Evolutionary conservation across 2,797 vertebrate genomes (phyloP), one percentile per base, ranked within the genome.

Genomic region (Paguma larvata): DNA sequence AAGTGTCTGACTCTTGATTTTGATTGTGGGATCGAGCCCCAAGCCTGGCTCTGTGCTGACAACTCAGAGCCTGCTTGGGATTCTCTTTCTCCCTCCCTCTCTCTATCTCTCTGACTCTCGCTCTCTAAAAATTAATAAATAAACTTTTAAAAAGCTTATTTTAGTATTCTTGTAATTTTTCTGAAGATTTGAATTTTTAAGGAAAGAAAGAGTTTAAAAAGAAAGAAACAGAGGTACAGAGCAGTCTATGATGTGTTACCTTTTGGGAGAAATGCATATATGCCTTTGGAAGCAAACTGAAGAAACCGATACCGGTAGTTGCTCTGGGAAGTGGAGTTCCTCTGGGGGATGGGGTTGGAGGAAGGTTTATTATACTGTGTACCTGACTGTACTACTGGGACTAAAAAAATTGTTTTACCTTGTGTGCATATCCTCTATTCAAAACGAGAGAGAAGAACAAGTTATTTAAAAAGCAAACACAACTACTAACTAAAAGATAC

Each of bases 391-490:
- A 56, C 51, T 87, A 46, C 16, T 51, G 63, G 6, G 30, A 72
- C n/a, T 30, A 53, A 63, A 65, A 65, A 27, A 2, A 19, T 15
- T 65, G 6, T n/a, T n/a, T 30, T 56, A 77, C 34, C 27, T 63
- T 59, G 48, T 41, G 21, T n/a, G 14, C 15, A 6, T 15, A 62
- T 77, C 34, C 6, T 75, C 6, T 75, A 32, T 70, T 80, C 79
- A 94, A 53, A 90, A 70, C 32, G 34, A 88, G 72, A 90, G 18
- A 41, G 23, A 65, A 5, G 56, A 34, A 53, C 41, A 63, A 62
- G 15, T 62, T 80, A 75, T 73, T 86, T 90, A 77, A 68, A 89
- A 97, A 87, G 51, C 51, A 87, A 72, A 14, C 51, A 30, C n/a
- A 90, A 70, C 46, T 48, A 30, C 59, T 56, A 41, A 86, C 53